Percentiles rank a stretch among this genome's conserved stretches.
Evolutionary conservation across 2,797 vertebrate species (phyloP).

Genomic region (Phrynocephalus forsythii): DNA sequence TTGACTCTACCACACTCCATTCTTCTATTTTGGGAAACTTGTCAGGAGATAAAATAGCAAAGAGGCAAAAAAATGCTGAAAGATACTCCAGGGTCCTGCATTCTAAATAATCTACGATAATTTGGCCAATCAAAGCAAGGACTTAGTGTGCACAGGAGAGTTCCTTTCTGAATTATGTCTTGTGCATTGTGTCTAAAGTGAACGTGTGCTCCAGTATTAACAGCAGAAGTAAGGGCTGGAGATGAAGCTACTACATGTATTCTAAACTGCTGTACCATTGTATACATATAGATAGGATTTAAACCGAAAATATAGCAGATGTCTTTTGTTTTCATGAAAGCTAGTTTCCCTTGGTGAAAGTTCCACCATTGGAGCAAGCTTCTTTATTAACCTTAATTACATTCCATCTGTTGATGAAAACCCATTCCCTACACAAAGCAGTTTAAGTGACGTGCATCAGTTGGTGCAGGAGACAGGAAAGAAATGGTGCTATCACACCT

Average conservation of each 20-base stretch:
- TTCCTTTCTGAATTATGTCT: constrained; percentile 40
- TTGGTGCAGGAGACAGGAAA: background rate
- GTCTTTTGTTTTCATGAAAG: constrained; percentile 29
- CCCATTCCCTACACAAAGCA: background rate
- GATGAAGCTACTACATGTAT: constrained; percentile 48
- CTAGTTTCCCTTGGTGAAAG: background rate
- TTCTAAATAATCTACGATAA: constrained; percentile 53
- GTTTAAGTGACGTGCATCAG: background rate
- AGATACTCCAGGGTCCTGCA: constrained; percentile 52
- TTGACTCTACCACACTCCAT: constrained; percentile 62
- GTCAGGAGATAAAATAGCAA: constrained; percentile 72
- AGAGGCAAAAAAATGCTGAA: constrained; percentile 50
- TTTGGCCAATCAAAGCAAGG: constrained; percentile 50
- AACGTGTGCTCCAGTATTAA: background rate
- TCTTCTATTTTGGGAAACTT: constrained; percentile 72
- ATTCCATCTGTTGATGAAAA: background rate
- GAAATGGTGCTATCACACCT: background rate
- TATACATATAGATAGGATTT: constrained; percentile 1
- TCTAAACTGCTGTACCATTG: constrained; percentile 34
- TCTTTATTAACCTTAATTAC: constrained; percentile 10
- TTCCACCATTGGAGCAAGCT: background rate
- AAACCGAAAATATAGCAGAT: constrained; percentile 12
- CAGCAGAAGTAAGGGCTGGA: constrained; percentile 41
- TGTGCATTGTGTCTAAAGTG: constrained; percentile 33
- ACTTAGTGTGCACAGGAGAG: constrained; percentile 35